A percentile compares a stretch with the other conserved stretches of the same genome.
Conservation (phyloP, 2,113 vertebrate genomes). For the Formicarius rufipectus region DNA sequence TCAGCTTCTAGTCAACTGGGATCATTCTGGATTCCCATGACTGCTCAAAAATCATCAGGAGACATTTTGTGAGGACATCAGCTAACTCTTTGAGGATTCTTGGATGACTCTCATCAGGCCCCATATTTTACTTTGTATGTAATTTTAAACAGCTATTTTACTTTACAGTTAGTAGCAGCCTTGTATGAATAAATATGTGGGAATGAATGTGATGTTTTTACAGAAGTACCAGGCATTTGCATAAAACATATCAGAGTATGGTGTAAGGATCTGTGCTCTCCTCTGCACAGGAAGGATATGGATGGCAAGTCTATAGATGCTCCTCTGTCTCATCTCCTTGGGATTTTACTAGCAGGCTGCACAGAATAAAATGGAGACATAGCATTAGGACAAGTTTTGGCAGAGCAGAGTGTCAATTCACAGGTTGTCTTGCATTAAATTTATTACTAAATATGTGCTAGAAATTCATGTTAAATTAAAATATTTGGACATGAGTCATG, state of each 20-base stretch:
- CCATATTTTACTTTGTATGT: not conserved
- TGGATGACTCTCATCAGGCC: not conserved
- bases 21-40: not conserved
- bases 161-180: not conserved
- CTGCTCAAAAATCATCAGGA: not conserved
- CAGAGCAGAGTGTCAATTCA: not conserved
- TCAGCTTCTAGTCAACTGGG: not conserved
- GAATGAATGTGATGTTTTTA: not conserved
- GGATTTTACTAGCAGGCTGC: not conserved
- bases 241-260: not conserved
- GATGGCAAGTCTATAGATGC: not conserved
- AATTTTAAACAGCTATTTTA: not conserved
- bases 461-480: slow-evolving; percentile 44
- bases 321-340: not conserved
- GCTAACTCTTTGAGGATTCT: not conserved
- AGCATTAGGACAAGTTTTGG: not conserved
- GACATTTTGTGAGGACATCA: not conserved
- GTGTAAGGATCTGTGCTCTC: not conserved
- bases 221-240: not conserved
- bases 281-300: not conserved
- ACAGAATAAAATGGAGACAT: not conserved
- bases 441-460: slow-evolving; percentile 40
- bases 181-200: not conserved
- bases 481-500: slow-evolving; percentile 42
- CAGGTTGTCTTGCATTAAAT: not conserved